These are phyloP conservation scores for Theristicus caerulescens DNA, from an alignment of 2,113 vertebrate genomes.

Conservation along the genomic window DNA sequence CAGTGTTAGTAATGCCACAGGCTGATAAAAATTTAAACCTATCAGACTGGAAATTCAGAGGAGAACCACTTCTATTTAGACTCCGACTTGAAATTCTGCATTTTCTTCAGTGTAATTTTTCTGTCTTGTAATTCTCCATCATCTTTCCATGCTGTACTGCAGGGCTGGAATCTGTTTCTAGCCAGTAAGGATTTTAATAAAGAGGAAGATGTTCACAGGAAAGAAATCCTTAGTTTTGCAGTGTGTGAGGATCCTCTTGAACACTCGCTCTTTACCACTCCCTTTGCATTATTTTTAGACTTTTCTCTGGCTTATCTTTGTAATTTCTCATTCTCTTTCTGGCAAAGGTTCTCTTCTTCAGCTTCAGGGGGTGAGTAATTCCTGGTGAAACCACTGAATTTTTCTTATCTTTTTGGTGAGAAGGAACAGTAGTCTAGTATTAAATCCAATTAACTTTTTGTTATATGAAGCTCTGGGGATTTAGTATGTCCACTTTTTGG, in stretches of 20 bases:
- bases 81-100: neutral
- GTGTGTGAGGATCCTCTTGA: neutral
- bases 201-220: neutral
- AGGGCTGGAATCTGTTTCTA: neutral
- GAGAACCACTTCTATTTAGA: neutral
- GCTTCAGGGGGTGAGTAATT: rapidly evolving
- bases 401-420: neutral
- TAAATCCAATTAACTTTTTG: neutral
- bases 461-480: neutral
- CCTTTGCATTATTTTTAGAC: neutral
- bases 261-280: neutral
- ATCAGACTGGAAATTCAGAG: neutral
- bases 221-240: neutral
- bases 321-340: neutral
- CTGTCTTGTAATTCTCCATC: neutral
- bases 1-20: neutral
- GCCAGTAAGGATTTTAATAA: neutral
- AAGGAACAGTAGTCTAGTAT: neutral
- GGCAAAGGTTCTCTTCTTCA: neutral
- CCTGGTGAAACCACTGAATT: neutral
- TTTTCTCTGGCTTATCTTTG: neutral
- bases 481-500: neutral
- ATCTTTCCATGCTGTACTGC: neutral
- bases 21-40: neutral
- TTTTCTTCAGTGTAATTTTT: neutral